Evolutionary conservation across 2,113 vertebrate genomes (phyloP).

Genomic region (Nannobrachium achirus): DNA sequence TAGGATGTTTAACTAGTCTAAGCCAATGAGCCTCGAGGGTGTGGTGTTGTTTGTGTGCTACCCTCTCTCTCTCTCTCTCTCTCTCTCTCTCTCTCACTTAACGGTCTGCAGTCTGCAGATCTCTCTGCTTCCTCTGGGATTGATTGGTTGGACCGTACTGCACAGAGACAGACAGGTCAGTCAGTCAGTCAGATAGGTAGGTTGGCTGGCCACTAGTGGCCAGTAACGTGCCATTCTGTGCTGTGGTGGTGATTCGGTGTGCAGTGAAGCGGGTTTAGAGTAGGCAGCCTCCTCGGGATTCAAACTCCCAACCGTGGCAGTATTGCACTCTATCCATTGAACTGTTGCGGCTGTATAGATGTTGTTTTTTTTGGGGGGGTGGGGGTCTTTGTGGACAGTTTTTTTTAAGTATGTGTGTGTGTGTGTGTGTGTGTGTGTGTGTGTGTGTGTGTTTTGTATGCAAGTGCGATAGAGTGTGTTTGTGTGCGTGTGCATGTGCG

Average conservation of each 20-base stretch:
- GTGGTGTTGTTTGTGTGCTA: neutral
- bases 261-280: too few species aligned
- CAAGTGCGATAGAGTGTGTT: too few species aligned
- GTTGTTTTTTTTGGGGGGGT: too few species aligned
- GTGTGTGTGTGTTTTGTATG: neutral
- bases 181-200: neutral
- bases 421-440: neutral
- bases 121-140: neutral
- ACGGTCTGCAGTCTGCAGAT: slow-evolving; percentile 4
- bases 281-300: too few species aligned
- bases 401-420: neutral
- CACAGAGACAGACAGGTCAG: neutral
- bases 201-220: neutral
- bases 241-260: neutral
- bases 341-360: neutral
- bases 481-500: neutral
- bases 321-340: neutral
- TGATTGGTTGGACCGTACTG: neutral
- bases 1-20: slow-evolving; percentile 24
- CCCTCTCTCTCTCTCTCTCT: neutral
- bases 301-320: too few species aligned
- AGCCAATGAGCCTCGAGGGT: slow-evolving; percentile 4
- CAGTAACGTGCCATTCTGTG: neutral
- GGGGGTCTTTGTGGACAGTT: neutral
- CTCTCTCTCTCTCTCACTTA: slow-evolving; percentile 1